Percentiles rank a stretch among this genome's conserved stretches.
These are phyloP conservation scores for Macrophya annulata DNA, from an alignment of 2,888 invertebrate species.

Conservation along the genomic window DNA sequence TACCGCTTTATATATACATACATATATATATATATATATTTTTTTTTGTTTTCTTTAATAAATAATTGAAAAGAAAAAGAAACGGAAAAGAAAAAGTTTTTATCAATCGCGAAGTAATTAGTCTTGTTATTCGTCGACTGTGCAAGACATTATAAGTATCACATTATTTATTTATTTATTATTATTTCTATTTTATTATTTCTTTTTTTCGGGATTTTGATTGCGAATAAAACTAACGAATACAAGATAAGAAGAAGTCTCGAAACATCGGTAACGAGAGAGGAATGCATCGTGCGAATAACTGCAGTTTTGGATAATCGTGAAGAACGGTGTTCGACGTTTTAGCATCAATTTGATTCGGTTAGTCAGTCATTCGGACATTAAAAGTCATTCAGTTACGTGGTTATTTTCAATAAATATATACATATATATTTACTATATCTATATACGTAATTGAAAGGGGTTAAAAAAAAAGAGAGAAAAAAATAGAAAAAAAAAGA, in stretches of 20 bases:
- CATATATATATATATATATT: no score
- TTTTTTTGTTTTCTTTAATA: neutral
- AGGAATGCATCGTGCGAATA: constrained; percentile 26
- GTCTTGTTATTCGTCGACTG: neutral
- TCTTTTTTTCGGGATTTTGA: neutral
- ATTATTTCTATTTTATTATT: neutral
- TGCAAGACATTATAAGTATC: no score
- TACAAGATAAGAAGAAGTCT: neutral
- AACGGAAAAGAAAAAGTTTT: neutral
- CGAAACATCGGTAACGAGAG: constrained; percentile 2
- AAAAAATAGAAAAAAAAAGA: neutral
- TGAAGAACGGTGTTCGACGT: neutral
- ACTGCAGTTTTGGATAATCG: constrained; percentile 32
- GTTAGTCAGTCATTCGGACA: neutral
- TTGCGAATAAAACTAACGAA: neutral
- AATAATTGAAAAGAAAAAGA: neutral
- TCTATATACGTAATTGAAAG: neutral
- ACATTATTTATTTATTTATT: no score
- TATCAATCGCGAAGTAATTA: neutral
- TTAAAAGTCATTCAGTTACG: neutral
- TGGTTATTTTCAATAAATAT: neutral
- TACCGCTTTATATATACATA: no score
- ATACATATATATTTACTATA: neutral
- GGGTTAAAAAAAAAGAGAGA: neutral
- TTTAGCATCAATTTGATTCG: neutral